Evolutionary conservation across 2,797 vertebrate species (phyloP).

Genomic region (Coregonus suidteri): DNA sequence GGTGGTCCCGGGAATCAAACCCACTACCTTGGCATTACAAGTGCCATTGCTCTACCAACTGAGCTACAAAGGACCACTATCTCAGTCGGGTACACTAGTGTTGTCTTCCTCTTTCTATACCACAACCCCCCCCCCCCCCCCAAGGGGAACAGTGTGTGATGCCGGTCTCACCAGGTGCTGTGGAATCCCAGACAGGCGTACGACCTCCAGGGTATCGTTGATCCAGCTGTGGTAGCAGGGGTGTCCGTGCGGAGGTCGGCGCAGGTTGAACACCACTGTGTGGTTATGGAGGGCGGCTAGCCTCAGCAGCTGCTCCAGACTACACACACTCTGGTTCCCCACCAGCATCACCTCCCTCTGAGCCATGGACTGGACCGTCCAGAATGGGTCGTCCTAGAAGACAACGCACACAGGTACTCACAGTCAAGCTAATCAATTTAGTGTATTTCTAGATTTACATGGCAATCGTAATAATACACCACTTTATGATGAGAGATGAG

Average conservation of each 20-base stretch:
- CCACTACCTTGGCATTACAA: too few species aligned
- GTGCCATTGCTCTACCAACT: too few species aligned
- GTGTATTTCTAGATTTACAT: background rate
- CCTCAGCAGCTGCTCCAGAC: constrained; percentile 84
- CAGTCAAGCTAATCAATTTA: background rate
- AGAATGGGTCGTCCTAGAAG: constrained; percentile 89
- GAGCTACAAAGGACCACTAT: background rate
- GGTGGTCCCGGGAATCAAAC: too few species aligned
- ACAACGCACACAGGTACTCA: background rate
- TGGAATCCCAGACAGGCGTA: constrained; percentile 81
- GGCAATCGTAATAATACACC: background rate
- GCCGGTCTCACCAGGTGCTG: constrained; percentile 81
- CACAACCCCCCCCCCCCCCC: background rate
- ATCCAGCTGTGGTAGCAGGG: constrained; percentile 84
- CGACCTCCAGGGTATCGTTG: constrained; percentile 85
- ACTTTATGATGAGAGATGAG: background rate
- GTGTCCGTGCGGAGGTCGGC: constrained; percentile 80
- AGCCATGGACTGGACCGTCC: constrained; percentile 80
- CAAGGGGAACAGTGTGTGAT: too few species aligned
- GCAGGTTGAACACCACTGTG: constrained; percentile 84
- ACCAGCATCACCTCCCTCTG: constrained; percentile 73
- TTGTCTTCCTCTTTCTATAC: background rate
- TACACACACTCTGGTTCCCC: constrained; percentile 89
- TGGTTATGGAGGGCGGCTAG: constrained; percentile 79
- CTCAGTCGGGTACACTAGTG: background rate